Conservation (phyloP, 2,888 invertebrate genomes). For the Theretra japonica region DNA sequence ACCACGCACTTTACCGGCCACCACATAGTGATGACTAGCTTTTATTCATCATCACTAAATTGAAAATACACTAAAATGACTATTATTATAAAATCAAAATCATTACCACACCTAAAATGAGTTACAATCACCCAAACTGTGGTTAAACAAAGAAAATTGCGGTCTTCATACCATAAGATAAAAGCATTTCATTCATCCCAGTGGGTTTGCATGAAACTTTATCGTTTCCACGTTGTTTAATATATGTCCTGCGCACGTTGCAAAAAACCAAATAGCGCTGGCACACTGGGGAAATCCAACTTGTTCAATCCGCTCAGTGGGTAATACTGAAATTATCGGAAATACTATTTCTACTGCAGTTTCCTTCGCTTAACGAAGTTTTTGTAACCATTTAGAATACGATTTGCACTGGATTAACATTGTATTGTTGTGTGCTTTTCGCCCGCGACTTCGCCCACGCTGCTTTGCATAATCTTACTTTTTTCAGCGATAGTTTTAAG, state of each 20-base stretch:
- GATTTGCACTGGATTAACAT: not conserved
- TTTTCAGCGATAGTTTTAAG: too few species aligned
- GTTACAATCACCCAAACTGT: too few species aligned
- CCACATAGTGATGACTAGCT: too few species aligned
- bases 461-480: too few species aligned
- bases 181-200: not conserved
- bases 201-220: not conserved
- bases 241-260: not conserved
- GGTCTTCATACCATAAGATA: not conserved
- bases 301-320: slow-evolving; percentile 2
- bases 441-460: too few species aligned
- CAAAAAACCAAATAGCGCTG: not conserved
- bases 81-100: too few species aligned
- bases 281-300: slow-evolving; percentile 5
- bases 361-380: not conserved
- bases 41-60: too few species aligned
- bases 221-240: not conserved
- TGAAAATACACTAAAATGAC: too few species aligned
- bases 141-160: not conserved
- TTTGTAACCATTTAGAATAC: not conserved
- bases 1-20: too few species aligned
- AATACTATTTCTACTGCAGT: not conserved
- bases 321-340: not conserved
- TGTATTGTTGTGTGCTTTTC: too few species aligned
- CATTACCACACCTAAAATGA: too few species aligned